A percentile compares a stretch with the other conserved stretches of the same genome.
phyloP scores from a whole-genome alignment of 2,888 invertebrate genomes.

The Scaptomyza cyrtandrae region DNA sequence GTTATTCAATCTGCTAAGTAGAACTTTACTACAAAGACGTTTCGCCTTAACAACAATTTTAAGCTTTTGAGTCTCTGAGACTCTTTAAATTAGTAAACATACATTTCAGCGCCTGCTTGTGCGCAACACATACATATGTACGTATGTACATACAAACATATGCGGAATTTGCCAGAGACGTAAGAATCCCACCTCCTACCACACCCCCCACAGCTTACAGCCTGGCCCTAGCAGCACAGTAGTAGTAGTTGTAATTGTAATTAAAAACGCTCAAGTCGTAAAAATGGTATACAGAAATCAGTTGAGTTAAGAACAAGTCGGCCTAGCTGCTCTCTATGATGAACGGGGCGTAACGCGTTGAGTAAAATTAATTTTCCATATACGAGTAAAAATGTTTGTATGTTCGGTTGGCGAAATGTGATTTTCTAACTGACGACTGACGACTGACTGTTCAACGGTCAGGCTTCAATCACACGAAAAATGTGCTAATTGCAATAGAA shows the following conservation, averaged over 20 bases:
- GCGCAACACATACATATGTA: background rate
- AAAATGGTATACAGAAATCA: slow-evolving; percentile 56
- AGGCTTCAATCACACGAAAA: slow-evolving; percentile 73
- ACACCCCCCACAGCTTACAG: slow-evolving; percentile 13
- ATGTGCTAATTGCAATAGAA: slow-evolving; percentile 78
- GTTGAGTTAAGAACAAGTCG: slow-evolving; percentile 63
- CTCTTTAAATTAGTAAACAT: slow-evolving; percentile 65
- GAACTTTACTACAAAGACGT: slow-evolving; percentile 19
- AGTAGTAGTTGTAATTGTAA: slow-evolving; percentile 72
- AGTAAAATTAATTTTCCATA: slow-evolving; percentile 75
- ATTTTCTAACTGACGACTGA: slow-evolving; percentile 37
- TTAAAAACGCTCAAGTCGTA: slow-evolving; percentile 76
- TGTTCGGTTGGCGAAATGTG: slow-evolving; percentile 18
- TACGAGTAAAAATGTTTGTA: slow-evolving; percentile 6
- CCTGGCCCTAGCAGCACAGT: slow-evolving; percentile 27
- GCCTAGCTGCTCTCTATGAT: slow-evolving; percentile 40
- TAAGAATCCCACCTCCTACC: slow-evolving; percentile 24
- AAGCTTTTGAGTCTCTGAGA: slow-evolving; percentile 52
- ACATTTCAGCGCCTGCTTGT: slow-evolving; percentile 56
- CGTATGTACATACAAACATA: background rate
- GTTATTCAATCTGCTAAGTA: slow-evolving; percentile 10
- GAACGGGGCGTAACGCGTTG: slow-evolving; percentile 57
- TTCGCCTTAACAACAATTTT: slow-evolving; percentile 32
- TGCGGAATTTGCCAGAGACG: slow-evolving; percentile 39
- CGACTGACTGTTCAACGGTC: slow-evolving; percentile 43